A percentile compares a stretch with the other conserved stretches of the same genome.
Conservation (phyloP, 2,113 vertebrate species). For the Aplodontia rufa region DNA sequence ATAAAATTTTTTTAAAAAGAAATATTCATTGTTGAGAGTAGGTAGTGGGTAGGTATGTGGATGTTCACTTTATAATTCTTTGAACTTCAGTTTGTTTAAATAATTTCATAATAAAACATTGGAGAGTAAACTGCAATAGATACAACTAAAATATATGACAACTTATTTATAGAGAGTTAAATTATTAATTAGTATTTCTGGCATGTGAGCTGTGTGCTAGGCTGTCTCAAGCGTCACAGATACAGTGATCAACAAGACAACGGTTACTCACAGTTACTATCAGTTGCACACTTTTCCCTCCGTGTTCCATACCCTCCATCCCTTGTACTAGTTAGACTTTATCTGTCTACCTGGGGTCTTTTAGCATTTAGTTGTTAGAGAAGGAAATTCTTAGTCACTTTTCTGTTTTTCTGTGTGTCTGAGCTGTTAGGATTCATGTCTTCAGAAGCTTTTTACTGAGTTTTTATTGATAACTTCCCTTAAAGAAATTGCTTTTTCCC, state of each 20-base stretch:
- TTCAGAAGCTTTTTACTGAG: not conserved
- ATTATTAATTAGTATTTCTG: not conserved
- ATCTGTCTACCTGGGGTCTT: not conserved
- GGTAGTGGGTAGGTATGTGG: not conserved
- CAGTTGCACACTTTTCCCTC: not conserved
- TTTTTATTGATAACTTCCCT: not conserved
- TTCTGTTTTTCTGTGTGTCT: not conserved
- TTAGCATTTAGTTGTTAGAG: not conserved
- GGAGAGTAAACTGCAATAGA: not conserved
- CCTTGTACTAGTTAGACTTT: not conserved
- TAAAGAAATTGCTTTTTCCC: not conserved
- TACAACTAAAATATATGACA: not conserved
- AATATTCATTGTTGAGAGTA: not conserved
- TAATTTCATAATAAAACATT: slow-evolving; percentile 6
- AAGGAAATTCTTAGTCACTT: not conserved
- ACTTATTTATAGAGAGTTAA: not conserved
- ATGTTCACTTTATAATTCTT: not conserved
- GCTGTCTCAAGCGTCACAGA: not conserved
- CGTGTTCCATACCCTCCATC: not conserved
- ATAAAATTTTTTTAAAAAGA: too few relatives aligned
- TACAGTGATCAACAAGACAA: not conserved
- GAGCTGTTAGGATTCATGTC: not conserved
- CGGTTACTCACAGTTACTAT: not conserved
- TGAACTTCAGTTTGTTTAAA: not conserved
- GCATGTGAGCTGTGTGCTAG: not conserved